These are phyloP conservation scores for Characodon lateralis DNA, from an alignment of 2,797 vertebrate species.

Conservation along the genomic window DNA sequence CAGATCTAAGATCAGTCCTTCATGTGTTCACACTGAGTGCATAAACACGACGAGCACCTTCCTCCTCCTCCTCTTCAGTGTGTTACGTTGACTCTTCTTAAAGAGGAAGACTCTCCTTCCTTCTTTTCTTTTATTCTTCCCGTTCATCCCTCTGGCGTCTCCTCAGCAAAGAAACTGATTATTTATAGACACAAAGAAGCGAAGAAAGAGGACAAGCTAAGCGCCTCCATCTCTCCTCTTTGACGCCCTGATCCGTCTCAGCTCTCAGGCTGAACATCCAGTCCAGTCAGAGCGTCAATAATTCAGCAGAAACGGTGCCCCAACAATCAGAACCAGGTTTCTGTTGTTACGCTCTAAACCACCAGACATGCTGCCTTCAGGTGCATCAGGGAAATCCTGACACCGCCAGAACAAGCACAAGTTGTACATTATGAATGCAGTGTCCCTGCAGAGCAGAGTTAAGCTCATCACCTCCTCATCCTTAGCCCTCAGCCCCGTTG, in stretches of 20 bases:
- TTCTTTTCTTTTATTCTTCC: background rate
- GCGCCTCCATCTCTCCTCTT: background rate
- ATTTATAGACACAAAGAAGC: conserved; percentile 56
- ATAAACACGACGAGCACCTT: background rate
- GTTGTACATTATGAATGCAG: too few species aligned
- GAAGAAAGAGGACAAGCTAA: conserved; percentile 25
- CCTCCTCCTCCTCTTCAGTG: background rate
- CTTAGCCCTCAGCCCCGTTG: background rate
- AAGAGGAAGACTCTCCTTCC: background rate
- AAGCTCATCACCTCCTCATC: too few species aligned
- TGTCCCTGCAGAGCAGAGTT: too few species aligned
- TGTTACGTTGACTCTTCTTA: conserved; percentile 2
- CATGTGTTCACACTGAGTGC: background rate
- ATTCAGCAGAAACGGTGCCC: background rate
- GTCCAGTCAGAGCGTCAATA: background rate
- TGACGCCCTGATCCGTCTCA: background rate
- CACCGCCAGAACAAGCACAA: background rate
- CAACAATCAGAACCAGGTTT: conserved; percentile 3
- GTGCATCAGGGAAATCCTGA: background rate
- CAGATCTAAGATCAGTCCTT: background rate
- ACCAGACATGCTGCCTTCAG: background rate
- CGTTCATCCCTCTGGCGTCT: conserved; percentile 37
- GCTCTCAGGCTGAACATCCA: background rate
- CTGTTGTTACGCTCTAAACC: background rate
- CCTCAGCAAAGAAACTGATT: conserved; percentile 29